Conservation (phyloP, 2,113 vertebrate genomes). For the Nannospalax galili region DNA sequence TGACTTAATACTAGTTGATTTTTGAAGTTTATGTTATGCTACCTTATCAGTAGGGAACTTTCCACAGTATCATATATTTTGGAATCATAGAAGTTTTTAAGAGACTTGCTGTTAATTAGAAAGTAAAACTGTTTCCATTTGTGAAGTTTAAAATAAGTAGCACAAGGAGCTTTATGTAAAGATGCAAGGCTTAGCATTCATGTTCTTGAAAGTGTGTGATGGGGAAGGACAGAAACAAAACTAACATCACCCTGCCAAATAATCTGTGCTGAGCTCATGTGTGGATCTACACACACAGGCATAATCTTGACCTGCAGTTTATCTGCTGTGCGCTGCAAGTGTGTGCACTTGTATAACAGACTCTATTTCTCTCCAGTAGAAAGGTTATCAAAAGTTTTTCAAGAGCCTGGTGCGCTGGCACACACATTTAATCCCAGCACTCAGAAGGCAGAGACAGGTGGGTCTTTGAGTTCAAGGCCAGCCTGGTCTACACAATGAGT, state of each 20-base stretch:
- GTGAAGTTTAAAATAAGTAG: background rate
- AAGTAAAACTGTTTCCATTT: background rate
- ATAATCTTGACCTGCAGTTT: background rate
- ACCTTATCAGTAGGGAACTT: background rate
- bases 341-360: background rate
- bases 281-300: background rate
- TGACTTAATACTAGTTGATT: background rate
- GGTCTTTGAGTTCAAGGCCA: no score
- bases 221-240: background rate
- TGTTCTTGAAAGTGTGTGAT: background rate
- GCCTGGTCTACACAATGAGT: no score
- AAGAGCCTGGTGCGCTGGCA: no score
- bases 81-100: background rate
- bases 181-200: background rate
- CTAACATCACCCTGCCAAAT: background rate
- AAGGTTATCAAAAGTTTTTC: background rate
- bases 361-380: background rate
- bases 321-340: background rate
- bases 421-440: no score
- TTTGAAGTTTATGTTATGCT: background rate
- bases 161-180: background rate
- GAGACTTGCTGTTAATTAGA: background rate
- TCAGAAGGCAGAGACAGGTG: no score
- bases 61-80: background rate
- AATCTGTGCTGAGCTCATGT: background rate